Evolutionary conservation across 1,140 invertebrate genomes (phyloP).

Genomic region (Elymnias hypermnestra): DNA sequence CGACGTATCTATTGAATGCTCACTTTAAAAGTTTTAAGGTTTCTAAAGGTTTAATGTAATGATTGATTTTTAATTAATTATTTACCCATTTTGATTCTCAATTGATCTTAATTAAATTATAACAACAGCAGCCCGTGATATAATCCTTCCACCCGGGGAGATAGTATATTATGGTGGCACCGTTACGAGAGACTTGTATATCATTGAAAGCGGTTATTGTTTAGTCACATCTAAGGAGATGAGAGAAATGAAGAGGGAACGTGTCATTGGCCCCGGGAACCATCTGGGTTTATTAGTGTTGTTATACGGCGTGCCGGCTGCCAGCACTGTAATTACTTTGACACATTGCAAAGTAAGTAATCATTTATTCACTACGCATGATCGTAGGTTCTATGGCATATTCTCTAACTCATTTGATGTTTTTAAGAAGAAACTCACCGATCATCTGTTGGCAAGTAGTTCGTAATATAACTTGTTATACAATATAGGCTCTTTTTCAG

Average conservation of each 20-base stretch:
- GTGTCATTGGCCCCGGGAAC: slow-evolving; percentile 55
- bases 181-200: slow-evolving; percentile 58
- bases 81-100: no score
- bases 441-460: no score
- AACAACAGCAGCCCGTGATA: slow-evolving; percentile 44
- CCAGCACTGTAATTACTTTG: slow-evolving; percentile 57
- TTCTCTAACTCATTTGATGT: no score
- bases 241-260: slow-evolving; percentile 42
- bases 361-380: slow-evolving; percentile 6
- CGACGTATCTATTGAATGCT: no score
- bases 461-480: no score
- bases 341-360: slow-evolving; percentile 65
- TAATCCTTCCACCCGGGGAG: slow-evolving; percentile 67
- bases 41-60: no score
- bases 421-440: no score
- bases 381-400: no score
- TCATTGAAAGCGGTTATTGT: slow-evolving; percentile 68
- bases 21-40: no score
- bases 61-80: no score
- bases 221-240: slow-evolving; percentile 46
- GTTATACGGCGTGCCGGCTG: slow-evolving; percentile 59
- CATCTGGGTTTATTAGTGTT: slow-evolving; percentile 59
- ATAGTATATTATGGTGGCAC: slow-evolving; percentile 67
- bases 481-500: no score
- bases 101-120: background rate